Evolutionary conservation across 2,888 invertebrate genomes (phyloP), one percentile per base, ranked within the genome.

Genomic region (Drosophila koepferae): DNA sequence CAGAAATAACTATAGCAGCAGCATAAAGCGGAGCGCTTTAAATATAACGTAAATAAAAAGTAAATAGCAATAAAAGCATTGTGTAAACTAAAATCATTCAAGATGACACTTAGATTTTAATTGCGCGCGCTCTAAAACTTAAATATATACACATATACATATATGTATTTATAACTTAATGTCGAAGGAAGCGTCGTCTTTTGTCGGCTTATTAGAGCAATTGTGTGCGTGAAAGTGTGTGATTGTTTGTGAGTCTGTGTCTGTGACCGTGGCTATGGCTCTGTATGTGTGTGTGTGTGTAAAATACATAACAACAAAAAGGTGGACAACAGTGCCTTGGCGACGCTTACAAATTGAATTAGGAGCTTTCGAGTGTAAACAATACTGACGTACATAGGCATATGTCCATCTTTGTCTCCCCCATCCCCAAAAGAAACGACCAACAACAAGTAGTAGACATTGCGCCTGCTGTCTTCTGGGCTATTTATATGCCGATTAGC

Each of bases 401-500:
- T 49, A 54, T 61, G n/a, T 40, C 40, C 55, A 63, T 41, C 44
- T 44, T 34, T 20, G 61, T 58, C 60, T 51, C 38, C 58, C 44
- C 31, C 5, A 6, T 14, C 40, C 41, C 16, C 16, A 28, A 46
- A 64, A 7, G 28, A 38, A 20, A 16, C 40, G 20, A 59, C 10
- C 49, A 65, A 43, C 23, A 67, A 63, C 44, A 74, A 46, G 40
- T 53, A 23, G 23, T 23, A 58, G 56, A 18, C 36, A 36, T 23
- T 23, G 55, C 54, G 44, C 54, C 63, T 28, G 51, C 61, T 54
- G 79, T 44, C 49, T 23, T 14, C 38, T n/a, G n/a, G 48, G 54
- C 83, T 82, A 86, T 82, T 83, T 83, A 66, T 83, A 80, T 60
- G 70, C 46, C 59, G 67, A 85, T 82, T 82, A 70, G 81, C 54